These are phyloP conservation scores for Mesoligia furuncula DNA, from an alignment of 2,888 invertebrate genomes.

Conservation along the genomic window DNA sequence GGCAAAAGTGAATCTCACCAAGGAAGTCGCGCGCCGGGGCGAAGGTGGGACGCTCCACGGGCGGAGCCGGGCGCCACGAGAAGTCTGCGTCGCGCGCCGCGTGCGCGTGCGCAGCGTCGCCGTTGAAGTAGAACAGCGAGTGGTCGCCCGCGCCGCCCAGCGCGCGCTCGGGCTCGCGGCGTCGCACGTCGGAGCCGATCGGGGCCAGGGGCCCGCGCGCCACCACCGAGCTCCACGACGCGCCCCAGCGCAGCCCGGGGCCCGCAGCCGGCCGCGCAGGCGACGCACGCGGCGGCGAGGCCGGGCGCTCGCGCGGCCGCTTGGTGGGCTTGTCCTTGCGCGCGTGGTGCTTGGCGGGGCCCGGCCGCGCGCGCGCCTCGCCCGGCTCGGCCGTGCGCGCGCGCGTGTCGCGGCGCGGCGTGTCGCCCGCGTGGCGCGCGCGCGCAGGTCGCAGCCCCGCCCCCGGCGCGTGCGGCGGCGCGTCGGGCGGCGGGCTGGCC, in stretches of 20 bases:
- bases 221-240: constrained; percentile 83
- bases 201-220: constrained; percentile 79
- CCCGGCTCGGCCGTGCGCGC: constrained; percentile 45
- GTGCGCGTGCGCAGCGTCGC: constrained; percentile 61
- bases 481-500: constrained; percentile 38
- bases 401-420: constrained; percentile 41
- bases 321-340: constrained; percentile 61
- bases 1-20: constrained; percentile 64
- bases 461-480: constrained; percentile 2
- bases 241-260: constrained; percentile 78
- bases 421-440: constrained; percentile 39
- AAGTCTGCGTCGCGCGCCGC: constrained; percentile 64
- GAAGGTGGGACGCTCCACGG: constrained; percentile 56
- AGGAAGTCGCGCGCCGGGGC: constrained; percentile 68
- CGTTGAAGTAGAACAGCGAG: constrained; percentile 77
- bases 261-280: constrained; percentile 60
- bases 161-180: constrained; percentile 69
- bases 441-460: constrained; percentile 40
- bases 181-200: constrained; percentile 82
- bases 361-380: constrained; percentile 57
- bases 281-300: constrained; percentile 41
- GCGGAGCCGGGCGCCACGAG: constrained; percentile 63
- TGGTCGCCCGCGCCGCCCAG: constrained; percentile 61
- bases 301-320: constrained; percentile 42
- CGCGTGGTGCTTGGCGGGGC: constrained; percentile 42